Evolutionary conservation across 2,888 invertebrate species (phyloP).

Genomic region (Pristionchus japonicus): DNA sequence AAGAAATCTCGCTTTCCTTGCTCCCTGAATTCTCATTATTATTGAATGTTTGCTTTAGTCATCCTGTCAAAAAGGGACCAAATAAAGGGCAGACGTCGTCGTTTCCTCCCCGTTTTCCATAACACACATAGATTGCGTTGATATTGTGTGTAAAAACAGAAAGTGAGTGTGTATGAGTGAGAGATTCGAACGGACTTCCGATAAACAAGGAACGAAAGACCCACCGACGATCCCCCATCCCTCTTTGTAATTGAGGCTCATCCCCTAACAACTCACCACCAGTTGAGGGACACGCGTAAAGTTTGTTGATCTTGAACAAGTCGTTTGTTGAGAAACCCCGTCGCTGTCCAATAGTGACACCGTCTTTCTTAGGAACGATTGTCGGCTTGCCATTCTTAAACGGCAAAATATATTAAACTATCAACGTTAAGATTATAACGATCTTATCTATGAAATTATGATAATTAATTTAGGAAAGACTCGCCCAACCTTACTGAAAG

Average conservation of each 20-base stretch:
- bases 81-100: neutral
- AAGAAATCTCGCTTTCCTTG: too few species aligned
- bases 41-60: neutral
- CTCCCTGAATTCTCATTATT: neutral
- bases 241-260: slow-evolving; percentile 28
- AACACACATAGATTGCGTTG: neutral
- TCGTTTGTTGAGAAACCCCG: slow-evolving; percentile 74
- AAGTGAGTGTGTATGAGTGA: neutral
- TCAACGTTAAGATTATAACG: neutral
- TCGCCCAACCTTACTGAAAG: slow-evolving; percentile 76
- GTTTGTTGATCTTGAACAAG: slow-evolving; percentile 74
- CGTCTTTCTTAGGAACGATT: slow-evolving; percentile 68
- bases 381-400: slow-evolving; percentile 70
- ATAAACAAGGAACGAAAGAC: slow-evolving; percentile 5
- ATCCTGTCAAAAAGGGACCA: neutral
- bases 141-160: slow-evolving; percentile 25
- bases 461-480: neutral
- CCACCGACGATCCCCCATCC: neutral
- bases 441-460: neutral
- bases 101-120: slow-evolving; percentile 19
- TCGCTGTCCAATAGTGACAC: slow-evolving; percentile 71
- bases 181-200: slow-evolving; percentile 33
- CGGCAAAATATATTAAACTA: neutral
- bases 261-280: slow-evolving; percentile 47
- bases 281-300: slow-evolving; percentile 72